Base-by-base conservation (phyloP, 2,888 invertebrate genomes). In the Siphonodentalium dalli region DNA sequence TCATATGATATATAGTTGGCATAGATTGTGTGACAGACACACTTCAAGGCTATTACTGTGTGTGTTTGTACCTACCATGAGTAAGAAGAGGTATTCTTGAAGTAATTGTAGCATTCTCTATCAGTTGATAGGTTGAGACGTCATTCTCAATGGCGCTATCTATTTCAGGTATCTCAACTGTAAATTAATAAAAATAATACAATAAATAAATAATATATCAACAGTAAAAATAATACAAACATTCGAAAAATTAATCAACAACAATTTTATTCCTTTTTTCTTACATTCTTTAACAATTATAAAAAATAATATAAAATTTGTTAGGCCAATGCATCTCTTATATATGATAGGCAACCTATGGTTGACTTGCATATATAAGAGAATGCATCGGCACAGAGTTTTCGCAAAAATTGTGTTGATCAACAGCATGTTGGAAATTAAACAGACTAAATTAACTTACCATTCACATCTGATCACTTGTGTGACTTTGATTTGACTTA, bases 1-100 rank as follows among this genome's bases (percentile, higher is more conserved):
- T n/a, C n/a, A n/a, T n/a, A n/a, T n/a, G n/a, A n/a, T n/a, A n/a
- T n/a, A n/a, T n/a, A n/a, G n/a, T n/a, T n/a, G n/a, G n/a, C n/a
- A n/a, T n/a, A n/a, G n/a, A n/a, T n/a, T n/a, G n/a, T n/a, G n/a
- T n/a, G n/a, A n/a, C n/a, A n/a, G n/a, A n/a, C n/a, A n/a, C n/a
- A n/a, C n/a, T n/a, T n/a, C n/a, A n/a, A n/a, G 26, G 24, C 8
- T 9, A 45, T 2, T n/a, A 45, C n/a, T 35, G 35, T 11, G 33
- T 39, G 28, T 21, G 37, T 21, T 38, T 21, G 9, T 23, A 47
- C 68, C 67, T 67, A 81, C 82, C 79, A 63, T 79, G 78, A 34
- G 68, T 69, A 24, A 70, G 67, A 43, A 74, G 74, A 23, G 80
- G 77, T 60, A 71, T 68, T 57, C 72, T 71, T 3, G 77, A 63